Percentiles rank a stretch among this genome's conserved stretches.
These are phyloP conservation scores for Ommatoiulus sabulosus DNA, from an alignment of 2,888 invertebrate genomes.

Conservation along the genomic window DNA sequence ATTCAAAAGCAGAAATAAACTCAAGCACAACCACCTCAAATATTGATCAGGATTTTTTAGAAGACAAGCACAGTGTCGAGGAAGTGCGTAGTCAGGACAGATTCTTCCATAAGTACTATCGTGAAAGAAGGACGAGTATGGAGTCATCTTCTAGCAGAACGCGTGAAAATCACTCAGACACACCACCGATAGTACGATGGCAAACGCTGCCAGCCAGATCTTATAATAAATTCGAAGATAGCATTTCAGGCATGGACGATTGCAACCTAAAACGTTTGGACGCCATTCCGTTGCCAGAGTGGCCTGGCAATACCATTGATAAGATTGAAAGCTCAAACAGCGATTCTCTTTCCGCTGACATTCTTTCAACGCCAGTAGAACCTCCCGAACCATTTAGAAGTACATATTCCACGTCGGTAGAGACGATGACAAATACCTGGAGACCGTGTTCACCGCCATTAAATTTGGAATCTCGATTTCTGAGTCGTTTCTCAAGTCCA, in stretches of 20 bases:
- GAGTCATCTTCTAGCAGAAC: conserved; percentile 14
- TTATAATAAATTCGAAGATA: not conserved
- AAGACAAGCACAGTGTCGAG: conserved; percentile 50
- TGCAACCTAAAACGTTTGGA: not conserved
- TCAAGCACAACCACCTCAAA: not conserved
- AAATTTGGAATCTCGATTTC: conserved; percentile 26
- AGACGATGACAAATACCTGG: conserved; percentile 5
- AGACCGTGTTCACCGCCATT: conserved; percentile 50
- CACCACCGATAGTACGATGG: not conserved
- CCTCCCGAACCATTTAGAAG: conserved; percentile 56
- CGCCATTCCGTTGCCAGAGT: not conserved
- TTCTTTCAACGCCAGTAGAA: conserved; percentile 21
- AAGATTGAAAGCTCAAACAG: not conserved
- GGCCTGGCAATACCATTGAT: not conserved
- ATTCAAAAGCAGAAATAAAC: not conserved
- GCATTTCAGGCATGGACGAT: not conserved
- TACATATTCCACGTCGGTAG: not conserved
- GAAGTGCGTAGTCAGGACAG: conserved; percentile 56
- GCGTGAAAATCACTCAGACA: not conserved
- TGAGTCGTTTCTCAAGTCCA: not conserved
- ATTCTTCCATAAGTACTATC: conserved; percentile 51
- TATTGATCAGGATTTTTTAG: not conserved
- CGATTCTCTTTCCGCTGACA: not conserved
- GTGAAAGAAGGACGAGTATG: conserved; percentile 18
- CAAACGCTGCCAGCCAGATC: not conserved